phyloP scores from a whole-genome alignment of 2,113 vertebrate genomes.

The Caretta caretta region DNA sequence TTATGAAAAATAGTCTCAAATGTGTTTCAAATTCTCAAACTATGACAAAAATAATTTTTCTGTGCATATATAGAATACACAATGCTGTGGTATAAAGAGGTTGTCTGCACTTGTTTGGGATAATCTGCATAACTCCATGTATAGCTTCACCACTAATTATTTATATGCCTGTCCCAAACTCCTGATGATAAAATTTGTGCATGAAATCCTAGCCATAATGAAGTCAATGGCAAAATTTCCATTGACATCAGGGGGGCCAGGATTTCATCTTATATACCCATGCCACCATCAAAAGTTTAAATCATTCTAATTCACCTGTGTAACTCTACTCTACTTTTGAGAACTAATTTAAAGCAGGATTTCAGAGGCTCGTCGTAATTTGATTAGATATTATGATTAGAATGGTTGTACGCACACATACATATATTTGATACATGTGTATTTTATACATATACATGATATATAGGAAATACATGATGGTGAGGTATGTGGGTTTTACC shows the following conservation, averaged over 20 bases:
- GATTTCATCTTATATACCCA: rapidly evolving
- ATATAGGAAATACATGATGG: neutral
- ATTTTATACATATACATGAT: neutral
- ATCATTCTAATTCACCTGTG: neutral
- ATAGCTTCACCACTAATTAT: neutral
- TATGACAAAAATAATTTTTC: neutral
- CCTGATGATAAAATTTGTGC: neutral
- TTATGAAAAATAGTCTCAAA: neutral
- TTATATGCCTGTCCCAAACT: neutral
- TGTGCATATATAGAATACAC: neutral
- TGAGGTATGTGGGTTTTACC: neutral
- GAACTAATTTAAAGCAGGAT: neutral
- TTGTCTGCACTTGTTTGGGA: neutral
- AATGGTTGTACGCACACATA: neutral
- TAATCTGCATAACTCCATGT: neutral
- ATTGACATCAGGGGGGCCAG: neutral
- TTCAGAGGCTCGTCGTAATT: neutral
- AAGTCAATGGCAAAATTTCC: neutral
- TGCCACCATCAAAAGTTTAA: neutral
- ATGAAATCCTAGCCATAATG: neutral
- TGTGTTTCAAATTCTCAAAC: neutral
- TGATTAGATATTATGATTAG: neutral
- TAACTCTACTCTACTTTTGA: neutral
- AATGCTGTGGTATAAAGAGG: neutral
- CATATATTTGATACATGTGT: neutral